These are phyloP conservation scores for Rutpela maculata DNA, from an alignment of 2,888 invertebrate genomes.

Conservation along the genomic window DNA sequence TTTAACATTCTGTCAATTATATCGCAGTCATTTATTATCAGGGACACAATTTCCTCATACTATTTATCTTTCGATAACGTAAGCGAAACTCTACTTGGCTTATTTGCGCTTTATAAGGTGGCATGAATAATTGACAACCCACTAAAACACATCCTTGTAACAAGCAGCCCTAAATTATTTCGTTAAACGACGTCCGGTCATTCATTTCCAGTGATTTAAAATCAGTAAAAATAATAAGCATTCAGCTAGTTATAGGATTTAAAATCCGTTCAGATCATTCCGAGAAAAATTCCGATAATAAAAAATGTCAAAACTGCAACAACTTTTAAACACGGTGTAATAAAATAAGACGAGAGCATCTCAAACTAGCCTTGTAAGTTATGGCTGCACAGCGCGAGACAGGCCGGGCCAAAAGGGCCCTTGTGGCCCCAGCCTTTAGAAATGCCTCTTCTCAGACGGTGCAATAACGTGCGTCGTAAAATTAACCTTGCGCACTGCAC, in stretches of 20 bases:
- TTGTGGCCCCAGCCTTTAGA: conserved; percentile 12
- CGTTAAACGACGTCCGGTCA: conserved; percentile 29
- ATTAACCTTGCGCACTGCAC: conserved; percentile 69
- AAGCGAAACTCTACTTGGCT: too few species aligned
- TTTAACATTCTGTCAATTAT: too few species aligned
- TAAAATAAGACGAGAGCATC: conserved; percentile 68
- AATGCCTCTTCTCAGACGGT: conserved; percentile 41
- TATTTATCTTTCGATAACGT: too few species aligned
- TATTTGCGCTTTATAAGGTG: not conserved
- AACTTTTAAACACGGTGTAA: conserved; percentile 66
- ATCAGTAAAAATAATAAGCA: conserved; percentile 51
- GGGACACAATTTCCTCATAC: too few species aligned
- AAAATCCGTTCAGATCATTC: conserved; percentile 61
- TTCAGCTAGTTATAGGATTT: conserved; percentile 24
- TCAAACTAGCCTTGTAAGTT: conserved; percentile 70
- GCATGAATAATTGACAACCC: not conserved
- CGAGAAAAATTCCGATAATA: conserved; percentile 63
- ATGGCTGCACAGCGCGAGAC: conserved; percentile 62
- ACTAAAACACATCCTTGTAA: not conserved
- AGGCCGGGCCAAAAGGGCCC: conserved; percentile 35
- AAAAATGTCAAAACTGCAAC: conserved; percentile 69
- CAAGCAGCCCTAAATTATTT: conserved; percentile 33
- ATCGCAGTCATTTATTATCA: too few species aligned
- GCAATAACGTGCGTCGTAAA: conserved; percentile 70
- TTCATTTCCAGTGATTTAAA: conserved; percentile 54